Evolutionary conservation across 2,888 invertebrate species (phyloP).

Genomic region (Parochlus steinenii): DNA sequence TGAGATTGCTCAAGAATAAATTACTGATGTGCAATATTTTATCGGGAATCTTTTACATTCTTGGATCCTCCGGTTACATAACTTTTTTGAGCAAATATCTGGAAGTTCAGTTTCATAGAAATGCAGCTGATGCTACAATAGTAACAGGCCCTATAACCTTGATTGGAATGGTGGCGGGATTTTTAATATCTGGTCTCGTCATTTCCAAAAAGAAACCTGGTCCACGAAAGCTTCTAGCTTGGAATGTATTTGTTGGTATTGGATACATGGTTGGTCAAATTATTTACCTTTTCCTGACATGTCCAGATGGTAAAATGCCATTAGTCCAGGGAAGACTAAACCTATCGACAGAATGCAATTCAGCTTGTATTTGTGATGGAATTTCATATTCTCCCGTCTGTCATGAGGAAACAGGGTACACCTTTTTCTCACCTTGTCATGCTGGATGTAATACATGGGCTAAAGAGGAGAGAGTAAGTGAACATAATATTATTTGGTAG

Average conservation of each 20-base stretch:
- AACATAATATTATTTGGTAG: constrained; percentile 11
- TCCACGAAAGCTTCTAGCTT: constrained; percentile 38
- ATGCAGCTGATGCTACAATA: constrained; percentile 45
- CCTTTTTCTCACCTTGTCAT: constrained; percentile 56
- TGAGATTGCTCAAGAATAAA: constrained; percentile 43
- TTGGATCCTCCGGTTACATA: constrained; percentile 45
- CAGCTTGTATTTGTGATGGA: constrained; percentile 38
- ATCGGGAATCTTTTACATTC: constrained; percentile 45
- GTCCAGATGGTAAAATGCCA: constrained; percentile 20
- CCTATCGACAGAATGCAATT: constrained; percentile 37
- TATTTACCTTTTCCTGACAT: constrained; percentile 37
- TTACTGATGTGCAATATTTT: constrained; percentile 47
- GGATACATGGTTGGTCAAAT: constrained; percentile 36
- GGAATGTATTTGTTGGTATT: constrained; percentile 43
- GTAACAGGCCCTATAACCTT: constrained; percentile 44
- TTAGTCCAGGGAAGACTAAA: constrained; percentile 28
- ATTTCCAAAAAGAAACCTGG: constrained; percentile 43
- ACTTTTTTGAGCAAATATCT: constrained; percentile 59
- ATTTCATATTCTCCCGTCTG: constrained; percentile 49
- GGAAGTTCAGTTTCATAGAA: constrained; percentile 52
- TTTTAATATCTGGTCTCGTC: constrained; percentile 39
- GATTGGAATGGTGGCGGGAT: constrained; percentile 40
- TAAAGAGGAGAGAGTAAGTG: constrained; percentile 13
- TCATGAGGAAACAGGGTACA: constrained; percentile 34
- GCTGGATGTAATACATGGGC: constrained; percentile 40